A percentile compares a stretch with the other conserved stretches of the same genome.
Evolutionary conservation across 2,888 invertebrate species (phyloP).

Genomic region (Galerucella nymphaeae): DNA sequence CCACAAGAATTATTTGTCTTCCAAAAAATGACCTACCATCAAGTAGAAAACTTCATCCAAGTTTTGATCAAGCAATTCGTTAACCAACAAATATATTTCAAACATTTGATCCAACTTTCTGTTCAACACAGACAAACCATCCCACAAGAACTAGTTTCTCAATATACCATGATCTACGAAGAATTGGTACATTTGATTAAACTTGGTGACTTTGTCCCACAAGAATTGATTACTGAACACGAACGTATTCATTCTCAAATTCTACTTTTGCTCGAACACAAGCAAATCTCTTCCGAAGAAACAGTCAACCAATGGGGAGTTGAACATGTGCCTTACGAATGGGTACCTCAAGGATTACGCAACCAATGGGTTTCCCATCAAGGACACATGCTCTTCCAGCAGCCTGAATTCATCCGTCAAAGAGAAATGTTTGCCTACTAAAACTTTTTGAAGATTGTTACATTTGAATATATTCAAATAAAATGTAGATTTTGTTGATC

Average conservation of each 20-base stretch:
- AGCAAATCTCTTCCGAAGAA: background rate
- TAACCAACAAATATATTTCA: background rate
- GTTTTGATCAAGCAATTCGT: conserved; percentile 5
- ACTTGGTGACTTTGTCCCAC: background rate
- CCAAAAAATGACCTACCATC: conserved; percentile 12
- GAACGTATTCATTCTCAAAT: background rate
- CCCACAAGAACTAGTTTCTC: conserved; percentile 6
- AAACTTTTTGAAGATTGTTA: background rate
- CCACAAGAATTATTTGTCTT: background rate
- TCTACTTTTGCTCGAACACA: background rate
- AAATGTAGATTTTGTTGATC: background rate
- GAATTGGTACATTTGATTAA: background rate
- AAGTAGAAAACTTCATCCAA: background rate
- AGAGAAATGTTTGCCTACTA: background rate
- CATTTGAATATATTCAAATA: background rate
- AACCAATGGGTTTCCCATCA: background rate
- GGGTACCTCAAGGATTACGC: background rate
- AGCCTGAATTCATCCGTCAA: background rate
- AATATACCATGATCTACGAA: background rate
- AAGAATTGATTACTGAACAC: background rate
- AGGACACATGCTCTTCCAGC: background rate
- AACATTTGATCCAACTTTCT: conserved; percentile 3
- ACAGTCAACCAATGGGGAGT: background rate
- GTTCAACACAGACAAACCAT: background rate
- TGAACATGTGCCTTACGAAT: background rate